These are phyloP conservation scores for Atopsyche davidsoni DNA, from an alignment of 1,140 invertebrate genomes.

Conservation along the genomic window DNA sequence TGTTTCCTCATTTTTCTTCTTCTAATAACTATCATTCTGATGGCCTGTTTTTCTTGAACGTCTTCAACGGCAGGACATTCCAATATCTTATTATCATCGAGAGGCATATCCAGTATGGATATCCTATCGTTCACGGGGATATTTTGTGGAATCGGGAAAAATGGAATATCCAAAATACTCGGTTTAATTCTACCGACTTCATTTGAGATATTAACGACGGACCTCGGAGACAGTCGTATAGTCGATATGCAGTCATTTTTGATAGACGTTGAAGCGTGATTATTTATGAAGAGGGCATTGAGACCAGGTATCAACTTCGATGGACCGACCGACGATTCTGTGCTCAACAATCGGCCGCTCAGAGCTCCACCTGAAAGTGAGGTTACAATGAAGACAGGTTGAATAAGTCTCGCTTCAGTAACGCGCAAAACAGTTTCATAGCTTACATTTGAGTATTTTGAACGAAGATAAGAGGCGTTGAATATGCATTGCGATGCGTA, in stretches of 20 bases:
- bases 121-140: conserved; percentile 14
- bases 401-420: too few species aligned
- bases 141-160: conserved; percentile 11
- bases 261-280: conserved; percentile 1
- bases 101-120: conserved; percentile 17
- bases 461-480: neutral
- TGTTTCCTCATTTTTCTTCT: conserved; percentile 82
- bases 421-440: too few species aligned
- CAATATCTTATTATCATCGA: conserved; percentile 8
- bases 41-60: conserved; percentile 57
- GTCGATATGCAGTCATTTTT: neutral
- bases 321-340: conserved; percentile 1
- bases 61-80: conserved; percentile 34
- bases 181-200: conserved; percentile 5
- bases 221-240: conserved; percentile 17
- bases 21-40: conserved; percentile 68
- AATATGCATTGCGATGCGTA: too few species aligned
- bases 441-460: neutral
- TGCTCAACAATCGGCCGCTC: conserved; percentile 7
- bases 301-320: conserved; percentile 5
- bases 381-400: neutral
- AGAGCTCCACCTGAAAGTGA: conserved; percentile 9
- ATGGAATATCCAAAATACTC: conserved; percentile 22
- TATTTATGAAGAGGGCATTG: conserved; percentile 3
- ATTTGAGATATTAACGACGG: conserved; percentile 13